A percentile compares a stretch with the other conserved stretches of the same genome.
Conservation (phyloP, 2,888 invertebrate species). For the Eristalis tenax region DNA sequence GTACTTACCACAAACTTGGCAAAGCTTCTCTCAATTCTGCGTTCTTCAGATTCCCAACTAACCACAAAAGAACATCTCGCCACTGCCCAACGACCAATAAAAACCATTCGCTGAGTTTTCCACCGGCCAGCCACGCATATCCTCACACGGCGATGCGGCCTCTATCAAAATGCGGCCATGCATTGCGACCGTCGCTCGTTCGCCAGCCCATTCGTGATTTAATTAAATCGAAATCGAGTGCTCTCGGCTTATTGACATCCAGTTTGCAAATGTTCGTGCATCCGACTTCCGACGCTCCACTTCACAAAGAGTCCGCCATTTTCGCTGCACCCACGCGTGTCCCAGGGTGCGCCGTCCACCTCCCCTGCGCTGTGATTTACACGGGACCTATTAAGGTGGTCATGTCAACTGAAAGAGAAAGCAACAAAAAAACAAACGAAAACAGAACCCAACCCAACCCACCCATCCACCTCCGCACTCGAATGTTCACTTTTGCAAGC, state of each 20-base stretch:
- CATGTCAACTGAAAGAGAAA: not conserved
- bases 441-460: not conserved
- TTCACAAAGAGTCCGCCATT: slow-evolving; percentile 1
- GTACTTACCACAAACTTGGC: no score
- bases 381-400: not conserved
- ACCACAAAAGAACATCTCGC: no score
- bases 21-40: no score
- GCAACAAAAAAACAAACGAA: not conserved
- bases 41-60: no score
- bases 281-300: no score
- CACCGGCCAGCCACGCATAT: no score
- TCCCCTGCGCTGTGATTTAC: not conserved
- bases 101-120: no score
- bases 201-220: not conserved
- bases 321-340: slow-evolving; percentile 3
- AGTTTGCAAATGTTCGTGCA: not conserved
- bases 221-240: slow-evolving; percentile 27
- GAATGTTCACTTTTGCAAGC: slow-evolving; percentile 17
- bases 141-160: no score
- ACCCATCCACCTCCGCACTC: not conserved
- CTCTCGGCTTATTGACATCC: slow-evolving; percentile 12
- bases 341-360: slow-evolving; percentile 6
- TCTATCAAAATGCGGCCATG: no score
- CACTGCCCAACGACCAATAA: no score
- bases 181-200: no score